Conservation (phyloP, 2,888 invertebrate species). For the Steinernema scapterisci region DNA sequence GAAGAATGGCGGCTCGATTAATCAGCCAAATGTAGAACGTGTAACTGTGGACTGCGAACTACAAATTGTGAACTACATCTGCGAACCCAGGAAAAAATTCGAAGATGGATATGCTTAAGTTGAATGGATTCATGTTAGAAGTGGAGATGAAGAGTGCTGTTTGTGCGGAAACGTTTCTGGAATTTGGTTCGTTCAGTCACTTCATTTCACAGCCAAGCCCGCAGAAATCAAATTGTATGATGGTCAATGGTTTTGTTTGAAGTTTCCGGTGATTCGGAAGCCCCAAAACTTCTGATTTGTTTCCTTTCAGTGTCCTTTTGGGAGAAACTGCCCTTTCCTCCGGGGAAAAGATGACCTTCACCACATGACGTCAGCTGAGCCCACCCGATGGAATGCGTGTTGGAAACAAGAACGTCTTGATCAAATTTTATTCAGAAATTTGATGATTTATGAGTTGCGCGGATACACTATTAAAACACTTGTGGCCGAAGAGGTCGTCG, state of each 20-base stretch:
- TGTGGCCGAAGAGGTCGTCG: background rate
- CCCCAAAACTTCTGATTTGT: background rate
- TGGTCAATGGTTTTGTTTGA: slow-evolving; percentile 36
- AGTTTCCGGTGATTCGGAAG: background rate
- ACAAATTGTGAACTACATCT: too few species aligned
- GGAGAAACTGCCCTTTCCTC: too few species aligned
- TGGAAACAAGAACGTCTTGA: background rate
- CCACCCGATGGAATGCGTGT: too few species aligned
- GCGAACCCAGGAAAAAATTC: too few species aligned
- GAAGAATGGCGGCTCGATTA: slow-evolving; percentile 54
- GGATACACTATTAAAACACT: background rate
- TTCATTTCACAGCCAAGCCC: too few species aligned
- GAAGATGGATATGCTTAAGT: too few species aligned
- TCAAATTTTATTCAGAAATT: slow-evolving; percentile 31
- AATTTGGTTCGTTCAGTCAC: too few species aligned
- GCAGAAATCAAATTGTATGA: too few species aligned
- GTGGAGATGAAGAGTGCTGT: slow-evolving; percentile 34
- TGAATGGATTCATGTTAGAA: background rate
- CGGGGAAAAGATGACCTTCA: too few species aligned
- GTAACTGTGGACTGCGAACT: too few species aligned
- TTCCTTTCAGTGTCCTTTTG: too few species aligned
- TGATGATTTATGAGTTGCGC: slow-evolving; percentile 31
- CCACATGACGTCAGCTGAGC: too few species aligned
- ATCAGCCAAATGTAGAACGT: slow-evolving; percentile 39
- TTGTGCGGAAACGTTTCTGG: background rate